Conservation (phyloP, 2,113 vertebrate species). For the Anguilla japonica region DNA sequence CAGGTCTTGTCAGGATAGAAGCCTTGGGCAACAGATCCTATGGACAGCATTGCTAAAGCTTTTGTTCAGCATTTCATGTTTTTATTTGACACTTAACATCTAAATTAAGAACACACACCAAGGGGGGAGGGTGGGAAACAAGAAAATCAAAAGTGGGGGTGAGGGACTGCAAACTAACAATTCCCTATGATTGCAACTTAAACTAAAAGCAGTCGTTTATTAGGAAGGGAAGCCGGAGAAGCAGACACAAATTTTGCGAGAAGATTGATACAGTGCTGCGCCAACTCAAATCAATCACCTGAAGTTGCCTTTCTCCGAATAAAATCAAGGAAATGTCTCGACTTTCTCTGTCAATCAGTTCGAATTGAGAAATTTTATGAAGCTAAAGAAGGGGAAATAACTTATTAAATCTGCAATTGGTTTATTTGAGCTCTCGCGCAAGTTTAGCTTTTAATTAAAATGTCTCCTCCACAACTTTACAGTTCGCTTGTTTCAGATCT, state of each 20-base stretch:
- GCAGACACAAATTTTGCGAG: not conserved
- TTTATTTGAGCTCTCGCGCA: not conserved
- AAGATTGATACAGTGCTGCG: not conserved
- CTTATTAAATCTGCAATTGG: not conserved
- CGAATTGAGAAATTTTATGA: not conserved
- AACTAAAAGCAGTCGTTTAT: not conserved
- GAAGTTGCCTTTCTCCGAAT: not conserved
- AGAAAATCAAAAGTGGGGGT: too few species aligned
- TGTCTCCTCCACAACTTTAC: not conserved
- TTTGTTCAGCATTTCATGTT: not conserved
- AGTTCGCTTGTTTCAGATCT: not conserved
- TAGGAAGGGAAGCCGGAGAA: not conserved
- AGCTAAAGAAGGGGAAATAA: not conserved
- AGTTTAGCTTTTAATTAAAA: not conserved
- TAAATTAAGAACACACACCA: not conserved
- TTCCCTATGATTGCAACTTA: too few species aligned
- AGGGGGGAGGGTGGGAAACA: too few species aligned
- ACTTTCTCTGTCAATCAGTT: not conserved
- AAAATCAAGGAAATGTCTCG: not conserved
- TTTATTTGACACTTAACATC: not conserved
- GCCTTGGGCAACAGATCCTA: not conserved
- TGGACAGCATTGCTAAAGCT: not conserved
- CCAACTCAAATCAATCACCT: not conserved
- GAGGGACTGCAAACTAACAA: too few species aligned
- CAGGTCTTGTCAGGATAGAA: not conserved